Percentiles rank a stretch among this genome's conserved stretches.
These are phyloP conservation scores for Parascotia fuliginaria DNA, from an alignment of 2,888 invertebrate species.

Conservation along the genomic window DNA sequence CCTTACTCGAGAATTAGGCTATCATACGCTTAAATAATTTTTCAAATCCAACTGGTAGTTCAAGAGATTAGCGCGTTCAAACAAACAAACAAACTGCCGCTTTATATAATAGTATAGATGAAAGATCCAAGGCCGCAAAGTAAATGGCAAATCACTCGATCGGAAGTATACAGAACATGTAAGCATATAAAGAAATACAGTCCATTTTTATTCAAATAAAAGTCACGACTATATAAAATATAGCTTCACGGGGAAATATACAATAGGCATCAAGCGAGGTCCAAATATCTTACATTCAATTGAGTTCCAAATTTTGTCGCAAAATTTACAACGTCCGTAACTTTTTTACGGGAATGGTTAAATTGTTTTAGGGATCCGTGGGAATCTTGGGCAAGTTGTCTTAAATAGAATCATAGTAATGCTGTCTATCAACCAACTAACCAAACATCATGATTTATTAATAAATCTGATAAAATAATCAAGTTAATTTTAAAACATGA, in stretches of 20 bases:
- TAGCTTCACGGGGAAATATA: slow-evolving; percentile 12
- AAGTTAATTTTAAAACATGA: no score
- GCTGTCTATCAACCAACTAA: no score
- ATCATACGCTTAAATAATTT: no score
- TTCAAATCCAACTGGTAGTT: no score
- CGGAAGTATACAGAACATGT: slow-evolving; percentile 1
- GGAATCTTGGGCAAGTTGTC: slow-evolving; percentile 4
- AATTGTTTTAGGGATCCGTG: slow-evolving; percentile 33
- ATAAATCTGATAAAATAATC: no score
- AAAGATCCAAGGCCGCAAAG: neutral
- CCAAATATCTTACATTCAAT: slow-evolving; percentile 45
- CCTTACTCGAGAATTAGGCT: no score
- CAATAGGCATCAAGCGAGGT: slow-evolving; percentile 26
- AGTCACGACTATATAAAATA: slow-evolving; percentile 9
- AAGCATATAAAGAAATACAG: neutral
- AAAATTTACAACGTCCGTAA: slow-evolving; percentile 37
- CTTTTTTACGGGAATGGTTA: slow-evolving; percentile 43
- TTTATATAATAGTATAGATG: no score
- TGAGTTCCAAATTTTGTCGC: slow-evolving; percentile 41
- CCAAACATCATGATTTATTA: no score
- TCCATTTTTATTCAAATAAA: slow-evolving; percentile 14
- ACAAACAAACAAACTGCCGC: no score
- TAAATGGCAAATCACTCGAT: slow-evolving; percentile 2
- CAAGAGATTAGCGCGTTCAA: no score
- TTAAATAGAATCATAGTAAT: no score